phyloP scores from a whole-genome alignment of 2,888 invertebrate species.

The Aleiodes alternator region DNA sequence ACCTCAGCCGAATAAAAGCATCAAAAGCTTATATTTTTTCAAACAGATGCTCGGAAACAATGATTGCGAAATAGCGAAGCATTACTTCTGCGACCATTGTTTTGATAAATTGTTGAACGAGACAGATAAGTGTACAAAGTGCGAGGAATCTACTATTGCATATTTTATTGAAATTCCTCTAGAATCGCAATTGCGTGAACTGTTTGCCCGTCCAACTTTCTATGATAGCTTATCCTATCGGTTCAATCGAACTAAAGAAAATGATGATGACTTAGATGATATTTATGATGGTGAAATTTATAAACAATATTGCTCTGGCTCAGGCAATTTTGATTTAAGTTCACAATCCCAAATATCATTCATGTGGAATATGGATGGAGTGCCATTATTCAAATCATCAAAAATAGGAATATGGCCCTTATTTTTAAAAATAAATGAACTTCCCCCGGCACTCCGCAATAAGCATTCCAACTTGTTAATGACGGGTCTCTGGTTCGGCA shows the following conservation, averaged over 20 bases:
- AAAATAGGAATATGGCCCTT: slow-evolving; percentile 40
- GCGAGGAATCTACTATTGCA: too few species aligned
- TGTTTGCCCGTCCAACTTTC: too few species aligned
- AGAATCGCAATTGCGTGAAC: too few species aligned
- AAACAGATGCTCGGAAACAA: too few species aligned
- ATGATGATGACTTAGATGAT: not conserved
- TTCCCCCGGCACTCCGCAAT: slow-evolving; percentile 36
- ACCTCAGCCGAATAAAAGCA: too few species aligned
- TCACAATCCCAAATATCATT: slow-evolving; percentile 4
- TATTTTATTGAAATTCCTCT: too few species aligned
- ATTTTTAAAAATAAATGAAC: slow-evolving; percentile 40
- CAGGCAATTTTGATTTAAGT: not conserved
- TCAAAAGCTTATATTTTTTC: too few species aligned
- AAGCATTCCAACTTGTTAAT: slow-evolving; percentile 41
- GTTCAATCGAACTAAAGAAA: not conserved
- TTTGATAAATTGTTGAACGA: too few species aligned
- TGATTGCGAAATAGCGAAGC: too few species aligned
- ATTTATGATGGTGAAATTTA: slow-evolving; percentile 29
- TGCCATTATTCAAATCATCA: slow-evolving; percentile 29
- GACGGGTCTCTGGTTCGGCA: slow-evolving; percentile 45
- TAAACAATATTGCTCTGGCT: not conserved
- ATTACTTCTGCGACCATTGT: too few species aligned
- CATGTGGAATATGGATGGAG: slow-evolving; percentile 41
- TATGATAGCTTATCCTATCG: not conserved
- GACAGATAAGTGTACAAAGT: too few species aligned